phyloP scores from a whole-genome alignment of 2,888 invertebrate genomes.

The Macrosiphum euphorbiae region DNA sequence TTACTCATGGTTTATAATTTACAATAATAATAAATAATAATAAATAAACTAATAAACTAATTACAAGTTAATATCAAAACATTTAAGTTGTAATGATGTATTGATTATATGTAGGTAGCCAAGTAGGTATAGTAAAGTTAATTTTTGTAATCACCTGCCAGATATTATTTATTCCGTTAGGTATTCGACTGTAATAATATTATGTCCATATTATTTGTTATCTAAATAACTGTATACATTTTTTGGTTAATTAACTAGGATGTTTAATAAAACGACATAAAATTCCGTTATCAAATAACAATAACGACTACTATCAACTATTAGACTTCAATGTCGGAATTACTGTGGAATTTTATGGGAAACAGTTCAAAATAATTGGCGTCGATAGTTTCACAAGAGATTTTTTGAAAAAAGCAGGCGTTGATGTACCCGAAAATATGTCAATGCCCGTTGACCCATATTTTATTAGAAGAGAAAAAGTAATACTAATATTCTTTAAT shows the following conservation, averaged over 20 bases:
- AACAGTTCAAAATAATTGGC: conserved; percentile 83
- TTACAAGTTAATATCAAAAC: not conserved
- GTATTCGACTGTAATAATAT: not conserved
- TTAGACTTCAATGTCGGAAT: conserved; percentile 89
- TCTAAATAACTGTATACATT: not conserved
- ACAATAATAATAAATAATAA: not conserved
- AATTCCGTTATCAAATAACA: conserved; percentile 80
- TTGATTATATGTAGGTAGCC: not conserved
- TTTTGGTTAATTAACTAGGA: conserved; percentile 72
- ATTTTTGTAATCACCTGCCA: not conserved
- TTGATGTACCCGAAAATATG: conserved; percentile 82
- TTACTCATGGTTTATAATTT: not conserved
- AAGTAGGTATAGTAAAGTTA: not conserved
- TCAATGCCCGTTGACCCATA: conserved; percentile 72
- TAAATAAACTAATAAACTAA: not conserved
- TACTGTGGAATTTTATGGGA: conserved; percentile 85
- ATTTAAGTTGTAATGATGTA: not conserved
- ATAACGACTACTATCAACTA: conserved; percentile 84
- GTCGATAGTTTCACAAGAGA: conserved; percentile 90
- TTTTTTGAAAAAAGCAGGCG: conserved; percentile 87
- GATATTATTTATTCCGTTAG: not conserved
- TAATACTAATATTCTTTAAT: not conserved
- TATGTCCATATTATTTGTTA: not conserved
- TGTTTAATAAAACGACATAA: conserved; percentile 86
- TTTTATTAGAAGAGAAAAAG: conserved; percentile 36